phyloP scores from a whole-genome alignment of 2,888 invertebrate species.

The Sarcophaga caerulescens region DNA sequence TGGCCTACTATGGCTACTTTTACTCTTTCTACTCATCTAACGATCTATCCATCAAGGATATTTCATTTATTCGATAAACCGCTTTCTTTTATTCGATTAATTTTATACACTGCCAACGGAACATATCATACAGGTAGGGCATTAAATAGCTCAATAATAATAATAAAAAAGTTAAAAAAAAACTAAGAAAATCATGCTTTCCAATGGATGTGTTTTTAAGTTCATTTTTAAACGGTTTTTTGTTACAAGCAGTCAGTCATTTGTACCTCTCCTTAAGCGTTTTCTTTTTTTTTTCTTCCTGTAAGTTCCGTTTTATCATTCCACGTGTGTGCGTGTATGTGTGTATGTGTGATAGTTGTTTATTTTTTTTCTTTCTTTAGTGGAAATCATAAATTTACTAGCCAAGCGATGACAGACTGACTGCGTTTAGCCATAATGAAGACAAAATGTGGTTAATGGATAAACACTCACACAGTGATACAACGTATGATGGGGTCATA shows the following conservation, averaged over 20 bases:
- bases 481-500: constrained; percentile 24
- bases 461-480: constrained; percentile 7
- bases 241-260: constrained; percentile 45
- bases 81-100: constrained; percentile 36
- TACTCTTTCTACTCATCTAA: too few relatives aligned
- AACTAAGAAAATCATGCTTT: constrained; percentile 57
- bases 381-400: constrained; percentile 53
- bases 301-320: background rate
- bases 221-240: constrained; percentile 61
- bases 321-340: background rate
- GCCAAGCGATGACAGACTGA: constrained; percentile 6
- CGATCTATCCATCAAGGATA: too few relatives aligned
- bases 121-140: constrained; percentile 69
- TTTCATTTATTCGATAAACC: background rate
- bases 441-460: background rate
- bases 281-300: constrained; percentile 40
- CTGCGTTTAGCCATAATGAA: constrained; percentile 25
- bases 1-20: too few relatives aligned
- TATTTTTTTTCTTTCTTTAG: constrained; percentile 17
- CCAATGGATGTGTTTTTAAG: constrained; percentile 46
- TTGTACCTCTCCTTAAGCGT: constrained; percentile 37
- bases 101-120: background rate
- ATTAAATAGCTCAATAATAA: constrained; percentile 56
- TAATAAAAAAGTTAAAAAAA: constrained; percentile 47
- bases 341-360: constrained; percentile 2